Percentiles rank a stretch among this genome's conserved stretches.
These are phyloP conservation scores for Lagodon rhomboides DNA, from an alignment of 2,797 vertebrate genomes.

Conservation along the genomic window DNA sequence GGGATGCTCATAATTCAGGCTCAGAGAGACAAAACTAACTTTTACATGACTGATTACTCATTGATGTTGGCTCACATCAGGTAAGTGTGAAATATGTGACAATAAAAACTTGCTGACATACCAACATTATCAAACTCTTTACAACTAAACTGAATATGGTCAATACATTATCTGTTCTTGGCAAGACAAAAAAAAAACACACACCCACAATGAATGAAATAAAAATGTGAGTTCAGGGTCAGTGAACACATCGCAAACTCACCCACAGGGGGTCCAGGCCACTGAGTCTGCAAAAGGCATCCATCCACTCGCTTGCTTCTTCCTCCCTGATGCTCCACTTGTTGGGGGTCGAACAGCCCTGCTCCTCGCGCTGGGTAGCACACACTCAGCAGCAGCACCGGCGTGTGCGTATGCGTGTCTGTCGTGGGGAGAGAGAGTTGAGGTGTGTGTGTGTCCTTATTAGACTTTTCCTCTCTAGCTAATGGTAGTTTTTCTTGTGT, in stretches of 20 bases:
- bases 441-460: conserved; percentile 46
- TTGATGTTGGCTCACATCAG: background rate
- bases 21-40: background rate
- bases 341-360: conserved; percentile 60
- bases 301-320: conserved; percentile 84
- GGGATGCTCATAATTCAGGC: background rate
- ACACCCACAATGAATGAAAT: conserved; percentile 9
- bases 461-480: conserved; percentile 55
- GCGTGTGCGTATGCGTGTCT: conserved; percentile 35
- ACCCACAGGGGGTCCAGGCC: conserved; percentile 90
- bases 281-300: conserved; percentile 88
- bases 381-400: conserved; percentile 54
- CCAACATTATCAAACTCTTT: background rate
- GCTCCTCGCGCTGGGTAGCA: conserved; percentile 56
- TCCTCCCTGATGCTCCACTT: conserved; percentile 73
- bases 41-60: background rate
- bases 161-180: background rate
- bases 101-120: background rate
- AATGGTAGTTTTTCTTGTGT: conserved; percentile 38
- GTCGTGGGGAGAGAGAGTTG: conserved; percentile 19
- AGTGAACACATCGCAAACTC: conserved; percentile 72
- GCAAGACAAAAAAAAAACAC: background rate
- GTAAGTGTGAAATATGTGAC: background rate
- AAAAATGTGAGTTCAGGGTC: conserved; percentile 33
- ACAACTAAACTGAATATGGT: background rate